phyloP scores from a whole-genome alignment of 2,888 invertebrate genomes.

The Drosophila sordidula region DNA sequence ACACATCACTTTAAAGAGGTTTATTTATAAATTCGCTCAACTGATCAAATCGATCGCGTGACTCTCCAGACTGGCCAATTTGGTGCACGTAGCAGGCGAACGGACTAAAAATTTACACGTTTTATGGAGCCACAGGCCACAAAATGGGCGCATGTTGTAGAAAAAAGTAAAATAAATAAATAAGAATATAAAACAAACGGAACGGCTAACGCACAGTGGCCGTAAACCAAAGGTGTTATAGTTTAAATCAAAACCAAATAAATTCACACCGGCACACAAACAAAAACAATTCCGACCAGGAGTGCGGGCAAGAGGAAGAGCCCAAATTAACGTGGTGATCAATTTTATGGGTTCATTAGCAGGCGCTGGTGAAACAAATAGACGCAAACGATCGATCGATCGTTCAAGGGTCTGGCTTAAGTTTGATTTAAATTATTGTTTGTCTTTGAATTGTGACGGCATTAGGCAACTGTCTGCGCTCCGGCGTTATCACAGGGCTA shows the following conservation, averaged over 20 bases:
- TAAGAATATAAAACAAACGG: conserved; percentile 7
- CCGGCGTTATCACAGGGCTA: conserved; percentile 30
- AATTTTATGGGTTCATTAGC: conserved; percentile 80
- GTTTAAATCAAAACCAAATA: conserved; percentile 48
- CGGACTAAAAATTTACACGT: conserved; percentile 63
- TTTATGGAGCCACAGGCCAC: conserved; percentile 48
- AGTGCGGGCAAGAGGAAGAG: not conserved
- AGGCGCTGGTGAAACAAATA: conserved; percentile 32
- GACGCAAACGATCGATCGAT: conserved; percentile 56
- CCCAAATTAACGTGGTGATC: conserved; percentile 75
- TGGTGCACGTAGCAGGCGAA: conserved; percentile 15
- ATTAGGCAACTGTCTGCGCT: conserved; percentile 17
- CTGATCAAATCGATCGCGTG: conserved; percentile 62
- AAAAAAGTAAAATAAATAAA: not conserved
- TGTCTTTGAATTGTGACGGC: conserved; percentile 46
- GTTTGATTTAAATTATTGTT: conserved; percentile 74
- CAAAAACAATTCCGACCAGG: conserved; percentile 7
- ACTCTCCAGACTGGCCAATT: conserved; percentile 36
- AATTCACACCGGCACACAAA: conserved; percentile 24
- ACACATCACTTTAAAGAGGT: conserved; percentile 17
- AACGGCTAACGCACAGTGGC: conserved; percentile 12
- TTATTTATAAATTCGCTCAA: conserved; percentile 35
- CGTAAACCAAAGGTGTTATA: conserved; percentile 71
- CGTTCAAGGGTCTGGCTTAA: conserved; percentile 67
- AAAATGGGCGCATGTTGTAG: conserved; percentile 47